Conservation (phyloP, 1,140 invertebrate genomes). For the Halyomorpha halys region DNA sequence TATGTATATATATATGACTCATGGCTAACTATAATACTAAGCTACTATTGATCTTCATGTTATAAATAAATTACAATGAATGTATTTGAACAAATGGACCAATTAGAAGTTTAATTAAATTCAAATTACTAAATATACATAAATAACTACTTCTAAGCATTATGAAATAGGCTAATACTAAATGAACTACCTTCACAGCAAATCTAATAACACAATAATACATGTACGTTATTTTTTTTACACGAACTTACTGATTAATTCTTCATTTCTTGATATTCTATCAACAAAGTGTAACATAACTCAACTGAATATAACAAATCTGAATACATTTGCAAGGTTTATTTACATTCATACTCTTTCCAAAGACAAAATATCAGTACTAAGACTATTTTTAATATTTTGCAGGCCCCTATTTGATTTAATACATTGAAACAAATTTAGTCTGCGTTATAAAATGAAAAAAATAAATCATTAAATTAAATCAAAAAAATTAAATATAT, state of each 20-base stretch:
- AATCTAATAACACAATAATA: slow-evolving; percentile 22
- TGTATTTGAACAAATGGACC: background rate
- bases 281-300: slow-evolving; percentile 21
- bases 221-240: slow-evolving; percentile 20
- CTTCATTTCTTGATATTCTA: slow-evolving; percentile 24
- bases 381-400: background rate
- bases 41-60: slow-evolving; percentile 8
- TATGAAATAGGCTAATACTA: slow-evolving; percentile 12
- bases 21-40: slow-evolving; percentile 14
- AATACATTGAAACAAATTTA: slow-evolving; percentile 13
- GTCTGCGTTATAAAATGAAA: slow-evolving; percentile 3
- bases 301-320: slow-evolving; percentile 11
- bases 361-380: background rate
- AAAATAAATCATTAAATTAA: no score
- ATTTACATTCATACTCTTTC: slow-evolving; percentile 14
- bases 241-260: slow-evolving; percentile 23
- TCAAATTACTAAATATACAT: slow-evolving; percentile 16
- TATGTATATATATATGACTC: background rate
- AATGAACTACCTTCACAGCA: slow-evolving; percentile 20
- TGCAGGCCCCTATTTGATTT: background rate
- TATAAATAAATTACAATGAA: background rate
- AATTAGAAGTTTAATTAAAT: slow-evolving; percentile 1
- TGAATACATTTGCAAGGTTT: slow-evolving; percentile 15
- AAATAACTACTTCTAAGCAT: slow-evolving; percentile 20
- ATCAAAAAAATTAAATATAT: background rate